Evolutionary conservation across 2,113 vertebrate genomes (phyloP).

Genomic region (Donacobius atricapilla): DNA sequence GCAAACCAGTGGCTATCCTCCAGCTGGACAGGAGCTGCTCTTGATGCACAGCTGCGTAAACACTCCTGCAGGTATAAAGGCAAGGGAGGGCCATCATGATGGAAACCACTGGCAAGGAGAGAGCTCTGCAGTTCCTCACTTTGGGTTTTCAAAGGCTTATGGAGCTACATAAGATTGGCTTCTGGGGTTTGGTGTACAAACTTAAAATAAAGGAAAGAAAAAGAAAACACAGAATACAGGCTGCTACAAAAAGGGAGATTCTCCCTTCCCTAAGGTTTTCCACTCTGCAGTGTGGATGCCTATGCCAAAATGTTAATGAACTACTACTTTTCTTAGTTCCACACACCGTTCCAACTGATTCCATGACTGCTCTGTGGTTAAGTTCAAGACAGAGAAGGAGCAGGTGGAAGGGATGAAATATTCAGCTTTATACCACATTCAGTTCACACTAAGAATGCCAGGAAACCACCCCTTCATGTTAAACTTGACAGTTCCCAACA

Average conservation of each 20-base stretch:
- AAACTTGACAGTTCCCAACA: neutral
- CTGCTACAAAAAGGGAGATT: neutral
- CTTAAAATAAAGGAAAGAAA: neutral
- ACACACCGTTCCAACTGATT: neutral
- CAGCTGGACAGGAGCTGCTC: neutral
- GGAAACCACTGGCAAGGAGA: neutral
- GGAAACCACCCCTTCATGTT: neutral
- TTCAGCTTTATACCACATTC: neutral
- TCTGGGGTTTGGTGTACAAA: neutral
- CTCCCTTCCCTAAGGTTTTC: neutral
- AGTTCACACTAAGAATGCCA: neutral
- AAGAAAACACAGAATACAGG: neutral
- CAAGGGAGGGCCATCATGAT: neutral
- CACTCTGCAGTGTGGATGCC: neutral
- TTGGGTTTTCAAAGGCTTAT: neutral
- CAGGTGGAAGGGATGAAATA: neutral
- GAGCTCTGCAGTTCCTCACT: neutral
- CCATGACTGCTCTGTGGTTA: neutral
- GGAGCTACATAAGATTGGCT: neutral
- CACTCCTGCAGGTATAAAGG: neutral
- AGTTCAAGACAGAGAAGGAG: neutral
- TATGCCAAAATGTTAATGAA: neutral
- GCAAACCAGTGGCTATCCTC: neutral
- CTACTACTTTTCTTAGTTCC: neutral
- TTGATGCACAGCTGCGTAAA: neutral